These are phyloP conservation scores for Eucera pruinosa DNA, from an alignment of 2,888 invertebrate genomes.

Conservation along the genomic window DNA sequence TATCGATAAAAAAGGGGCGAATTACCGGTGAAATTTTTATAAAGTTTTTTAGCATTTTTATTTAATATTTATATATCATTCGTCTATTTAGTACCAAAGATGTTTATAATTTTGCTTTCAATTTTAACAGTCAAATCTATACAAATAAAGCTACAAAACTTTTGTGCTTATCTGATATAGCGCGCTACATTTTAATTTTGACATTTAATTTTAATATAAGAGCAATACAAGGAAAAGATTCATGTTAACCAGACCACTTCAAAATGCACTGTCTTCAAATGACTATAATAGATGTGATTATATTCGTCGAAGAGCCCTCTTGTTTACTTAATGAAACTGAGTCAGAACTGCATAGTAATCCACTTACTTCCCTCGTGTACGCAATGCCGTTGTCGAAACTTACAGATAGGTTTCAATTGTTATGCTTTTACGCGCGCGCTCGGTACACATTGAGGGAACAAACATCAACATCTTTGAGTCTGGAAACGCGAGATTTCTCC, in stretches of 20 bases:
- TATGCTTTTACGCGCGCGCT: constrained; percentile 25
- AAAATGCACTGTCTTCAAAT: constrained; percentile 24
- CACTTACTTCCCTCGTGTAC: constrained; percentile 32
- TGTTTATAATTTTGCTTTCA: no score
- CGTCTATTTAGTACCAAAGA: no score
- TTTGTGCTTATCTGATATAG: no score
- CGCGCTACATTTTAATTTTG: constrained; percentile 81
- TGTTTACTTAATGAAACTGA: constrained; percentile 40
- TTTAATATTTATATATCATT: no score
- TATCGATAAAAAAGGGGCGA: no score
- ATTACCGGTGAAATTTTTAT: no score
- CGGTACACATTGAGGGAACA: constrained; percentile 7
- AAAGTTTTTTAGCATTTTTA: no score
- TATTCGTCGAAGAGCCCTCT: constrained; percentile 12
- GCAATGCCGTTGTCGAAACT: constrained; percentile 2
- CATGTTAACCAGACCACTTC: constrained; percentile 1
- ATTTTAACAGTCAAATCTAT: no score
- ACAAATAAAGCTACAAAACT: no score
- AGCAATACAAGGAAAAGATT: constrained; percentile 1
- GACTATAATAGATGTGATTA: constrained; percentile 21
- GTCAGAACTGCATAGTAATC: constrained; percentile 29
- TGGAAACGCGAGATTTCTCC: constrained; percentile 29
- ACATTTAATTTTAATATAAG: background rate
- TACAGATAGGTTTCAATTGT: constrained; percentile 8
- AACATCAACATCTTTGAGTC: constrained; percentile 42